These are phyloP conservation scores for Siniperca undulata DNA, from an alignment of 2,797 vertebrate species.

Conservation along the genomic window DNA sequence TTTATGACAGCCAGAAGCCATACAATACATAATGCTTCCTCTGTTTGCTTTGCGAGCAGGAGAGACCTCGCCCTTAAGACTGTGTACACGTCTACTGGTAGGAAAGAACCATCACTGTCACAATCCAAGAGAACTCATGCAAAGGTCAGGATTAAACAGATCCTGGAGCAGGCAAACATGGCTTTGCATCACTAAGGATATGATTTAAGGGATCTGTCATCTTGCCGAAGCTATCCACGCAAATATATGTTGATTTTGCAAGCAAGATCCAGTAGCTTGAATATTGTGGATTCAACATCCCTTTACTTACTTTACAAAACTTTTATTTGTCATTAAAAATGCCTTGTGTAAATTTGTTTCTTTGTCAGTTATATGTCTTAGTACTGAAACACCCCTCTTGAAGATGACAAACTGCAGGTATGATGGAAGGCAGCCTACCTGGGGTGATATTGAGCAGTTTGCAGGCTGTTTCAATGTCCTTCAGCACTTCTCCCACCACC, in stretches of 20 bases:
- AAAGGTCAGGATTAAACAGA: conserved; percentile 86
- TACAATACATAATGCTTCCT: conserved; percentile 55
- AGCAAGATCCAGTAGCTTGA: conserved; percentile 48
- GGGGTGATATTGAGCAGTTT: conserved; percentile 96
- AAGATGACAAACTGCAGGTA: conserved; percentile 32
- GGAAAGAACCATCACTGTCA: conserved; percentile 70
- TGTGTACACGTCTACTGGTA: conserved; percentile 79
- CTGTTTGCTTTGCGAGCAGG: conserved; percentile 74
- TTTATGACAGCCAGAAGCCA: conserved; percentile 68
- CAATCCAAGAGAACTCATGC: conserved; percentile 61
- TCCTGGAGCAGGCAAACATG: conserved; percentile 82
- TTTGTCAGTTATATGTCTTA: conserved; percentile 26
- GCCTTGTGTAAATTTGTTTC: conserved; percentile 17
- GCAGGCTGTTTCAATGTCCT: conserved; percentile 98
- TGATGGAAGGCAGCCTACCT: conserved; percentile 82
- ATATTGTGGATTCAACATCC: conserved; percentile 48
- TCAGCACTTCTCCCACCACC: conserved; percentile 98
- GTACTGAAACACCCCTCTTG: not conserved
- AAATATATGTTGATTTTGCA: conserved; percentile 68
- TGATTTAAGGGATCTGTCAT: conserved; percentile 73
- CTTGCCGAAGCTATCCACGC: conserved; percentile 39
- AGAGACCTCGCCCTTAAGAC: conserved; percentile 78
- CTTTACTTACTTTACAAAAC: not conserved
- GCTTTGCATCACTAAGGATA: conserved; percentile 64
- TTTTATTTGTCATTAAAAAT: conserved; percentile 31